phyloP scores from a whole-genome alignment of 2,797 vertebrate species.

The Leuciscus waleckii region DNA sequence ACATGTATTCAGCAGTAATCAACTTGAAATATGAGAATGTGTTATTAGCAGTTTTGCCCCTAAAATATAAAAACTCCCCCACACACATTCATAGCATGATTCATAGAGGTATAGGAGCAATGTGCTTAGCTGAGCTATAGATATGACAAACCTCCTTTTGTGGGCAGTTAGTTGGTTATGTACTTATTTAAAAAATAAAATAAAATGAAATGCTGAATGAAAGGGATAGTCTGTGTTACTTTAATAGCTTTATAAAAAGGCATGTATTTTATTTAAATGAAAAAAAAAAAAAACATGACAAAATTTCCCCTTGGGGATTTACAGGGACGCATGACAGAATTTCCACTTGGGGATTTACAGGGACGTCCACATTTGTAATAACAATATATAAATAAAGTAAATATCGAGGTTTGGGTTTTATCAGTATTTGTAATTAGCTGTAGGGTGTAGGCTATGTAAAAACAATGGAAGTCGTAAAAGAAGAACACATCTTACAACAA shows the following conservation, averaged over 20 bases:
- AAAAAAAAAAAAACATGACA: neutral
- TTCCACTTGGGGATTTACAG: neutral
- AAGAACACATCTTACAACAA: neutral
- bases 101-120: neutral
- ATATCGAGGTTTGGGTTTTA: neutral
- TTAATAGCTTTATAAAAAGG: neutral
- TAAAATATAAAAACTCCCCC: neutral
- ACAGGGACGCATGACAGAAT: neutral
- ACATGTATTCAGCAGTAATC: neutral
- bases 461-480: too few relatives aligned
- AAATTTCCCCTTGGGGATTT: neutral
- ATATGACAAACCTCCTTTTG: neutral
- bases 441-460: neutral
- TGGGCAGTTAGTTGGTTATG: neutral
- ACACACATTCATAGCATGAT: too few relatives aligned
- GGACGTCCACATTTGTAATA: neutral
- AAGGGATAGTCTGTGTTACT: neutral
- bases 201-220: neutral
- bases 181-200: neutral
- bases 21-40: neutral
- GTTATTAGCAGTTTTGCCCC: neutral
- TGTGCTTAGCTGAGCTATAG: neutral
- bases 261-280: neutral
- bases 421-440: neutral
- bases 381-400: neutral